A percentile compares a stretch with the other conserved stretches of the same genome.
These are phyloP conservation scores for Euphydryas editha DNA, from an alignment of 2,888 invertebrate species.

Conservation along the genomic window DNA sequence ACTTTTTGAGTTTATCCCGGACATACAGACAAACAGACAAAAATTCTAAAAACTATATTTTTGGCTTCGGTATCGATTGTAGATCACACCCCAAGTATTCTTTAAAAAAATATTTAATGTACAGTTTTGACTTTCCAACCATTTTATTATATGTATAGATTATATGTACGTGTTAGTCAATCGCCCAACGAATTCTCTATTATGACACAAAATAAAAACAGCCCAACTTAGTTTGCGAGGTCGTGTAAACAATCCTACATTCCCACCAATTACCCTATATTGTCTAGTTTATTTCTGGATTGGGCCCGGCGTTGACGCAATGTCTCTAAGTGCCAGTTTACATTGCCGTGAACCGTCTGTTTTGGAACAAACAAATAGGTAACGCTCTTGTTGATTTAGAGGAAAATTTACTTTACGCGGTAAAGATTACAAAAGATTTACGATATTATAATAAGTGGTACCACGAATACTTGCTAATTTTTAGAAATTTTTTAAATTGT, in stretches of 20 bases:
- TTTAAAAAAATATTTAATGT: too few species aligned
- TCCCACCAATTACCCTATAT: constrained; percentile 48
- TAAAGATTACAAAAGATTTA: not conserved
- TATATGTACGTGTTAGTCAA: not conserved
- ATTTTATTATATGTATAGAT: not conserved
- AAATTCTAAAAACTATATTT: too few species aligned
- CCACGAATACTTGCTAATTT: not conserved
- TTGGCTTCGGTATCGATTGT: too few species aligned
- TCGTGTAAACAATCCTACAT: constrained; percentile 41
- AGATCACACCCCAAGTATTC: too few species aligned
- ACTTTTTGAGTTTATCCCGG: too few species aligned
- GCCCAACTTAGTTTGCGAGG: constrained; percentile 37
- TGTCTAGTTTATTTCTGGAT: constrained; percentile 50
- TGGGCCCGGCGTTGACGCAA: constrained; percentile 49
- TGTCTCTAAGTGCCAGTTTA: constrained; percentile 32
- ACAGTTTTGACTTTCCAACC: too few species aligned
- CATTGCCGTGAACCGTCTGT: constrained; percentile 26
- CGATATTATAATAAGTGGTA: too few species aligned
- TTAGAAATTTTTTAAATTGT: not conserved
- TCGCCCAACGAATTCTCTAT: constrained; percentile 12
- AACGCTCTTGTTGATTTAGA: constrained; percentile 6
- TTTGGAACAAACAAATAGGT: constrained; percentile 17
- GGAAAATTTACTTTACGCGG: constrained; percentile 14
- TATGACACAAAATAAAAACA: constrained; percentile 26
- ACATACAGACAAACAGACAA: too few species aligned